phyloP scores from a whole-genome alignment of 2,113 vertebrate genomes.

The Mesocricetus auratus region DNA sequence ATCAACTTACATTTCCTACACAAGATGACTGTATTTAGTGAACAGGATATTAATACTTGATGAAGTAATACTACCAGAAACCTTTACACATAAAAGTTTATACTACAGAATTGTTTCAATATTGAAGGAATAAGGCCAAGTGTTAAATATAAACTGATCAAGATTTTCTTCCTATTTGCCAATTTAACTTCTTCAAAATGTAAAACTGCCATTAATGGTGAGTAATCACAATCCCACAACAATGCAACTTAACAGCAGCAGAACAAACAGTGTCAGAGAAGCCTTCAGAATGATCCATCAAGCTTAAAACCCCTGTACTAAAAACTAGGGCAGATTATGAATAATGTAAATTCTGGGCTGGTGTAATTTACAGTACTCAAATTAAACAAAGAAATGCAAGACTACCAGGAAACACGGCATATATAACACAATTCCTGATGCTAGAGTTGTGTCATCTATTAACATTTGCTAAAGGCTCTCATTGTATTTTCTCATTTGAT shows the following conservation, averaged over 20 bases:
- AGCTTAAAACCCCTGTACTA: slow-evolving; percentile 22
- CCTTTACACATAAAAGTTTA: neutral
- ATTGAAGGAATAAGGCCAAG: slow-evolving; percentile 72
- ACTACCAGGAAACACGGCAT: neutral
- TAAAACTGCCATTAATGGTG: slow-evolving; percentile 87
- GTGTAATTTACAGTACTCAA: neutral
- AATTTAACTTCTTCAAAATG: slow-evolving; percentile 84
- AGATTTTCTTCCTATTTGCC: slow-evolving; percentile 85
- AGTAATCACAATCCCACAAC: slow-evolving; percentile 86
- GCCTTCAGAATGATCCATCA: slow-evolving; percentile 65
- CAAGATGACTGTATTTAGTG: rapidly evolving
- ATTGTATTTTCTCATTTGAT: neutral
- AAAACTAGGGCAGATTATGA: slow-evolving; percentile 49
- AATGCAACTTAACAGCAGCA: slow-evolving; percentile 70
- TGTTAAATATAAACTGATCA: slow-evolving; percentile 84
- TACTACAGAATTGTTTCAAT: slow-evolving; percentile 57
- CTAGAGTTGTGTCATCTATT: neutral
- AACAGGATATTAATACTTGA: neutral
- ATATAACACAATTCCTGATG: neutral
- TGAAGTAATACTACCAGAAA: neutral
- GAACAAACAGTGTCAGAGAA: slow-evolving; percentile 62
- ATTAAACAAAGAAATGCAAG: too few relatives aligned
- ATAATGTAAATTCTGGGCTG: slow-evolving; percentile 6
- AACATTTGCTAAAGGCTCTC: neutral
- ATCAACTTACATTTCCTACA: neutral